Percentiles rank a stretch among this genome's conserved stretches.
These are phyloP conservation scores for Dendrolimus kikuchii DNA, from an alignment of 1,140 invertebrate species.

Conservation along the genomic window DNA sequence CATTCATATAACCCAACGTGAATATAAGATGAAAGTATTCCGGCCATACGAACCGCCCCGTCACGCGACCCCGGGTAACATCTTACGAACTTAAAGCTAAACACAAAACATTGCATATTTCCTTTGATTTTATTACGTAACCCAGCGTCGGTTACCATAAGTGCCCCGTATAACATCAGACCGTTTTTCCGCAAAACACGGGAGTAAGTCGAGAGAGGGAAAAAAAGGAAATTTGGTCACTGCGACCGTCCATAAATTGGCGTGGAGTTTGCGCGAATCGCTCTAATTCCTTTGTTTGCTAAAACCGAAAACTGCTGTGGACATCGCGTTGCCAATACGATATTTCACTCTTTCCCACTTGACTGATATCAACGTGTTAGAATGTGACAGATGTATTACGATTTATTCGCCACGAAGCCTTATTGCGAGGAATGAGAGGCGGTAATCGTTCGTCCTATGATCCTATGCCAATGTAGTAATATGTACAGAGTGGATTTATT, in stretches of 20 bases:
- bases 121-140: constrained; percentile 15
- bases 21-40: no score
- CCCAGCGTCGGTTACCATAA: constrained; percentile 6
- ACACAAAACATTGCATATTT: constrained; percentile 4
- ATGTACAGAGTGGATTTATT: constrained; percentile 23
- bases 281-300: constrained; percentile 58
- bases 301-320: constrained; percentile 47
- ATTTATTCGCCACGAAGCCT: constrained; percentile 20
- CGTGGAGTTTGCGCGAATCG: constrained; percentile 28
- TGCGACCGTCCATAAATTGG: constrained; percentile 43
- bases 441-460: constrained; percentile 29
- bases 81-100: no score
- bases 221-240: constrained; percentile 46
- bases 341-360: constrained; percentile 55
- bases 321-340: constrained; percentile 27
- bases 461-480: constrained; percentile 22
- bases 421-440: constrained; percentile 25
- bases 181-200: constrained; percentile 20
- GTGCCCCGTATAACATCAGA: constrained; percentile 18
- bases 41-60: no score
- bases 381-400: constrained; percentile 41
- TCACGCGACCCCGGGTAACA: no score
- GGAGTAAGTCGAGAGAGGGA: constrained; percentile 15
- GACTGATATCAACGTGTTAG: constrained; percentile 34
- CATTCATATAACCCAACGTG: no score